Conservation (phyloP, 2,113 vertebrate species). For the Caloenas nicobarica region DNA sequence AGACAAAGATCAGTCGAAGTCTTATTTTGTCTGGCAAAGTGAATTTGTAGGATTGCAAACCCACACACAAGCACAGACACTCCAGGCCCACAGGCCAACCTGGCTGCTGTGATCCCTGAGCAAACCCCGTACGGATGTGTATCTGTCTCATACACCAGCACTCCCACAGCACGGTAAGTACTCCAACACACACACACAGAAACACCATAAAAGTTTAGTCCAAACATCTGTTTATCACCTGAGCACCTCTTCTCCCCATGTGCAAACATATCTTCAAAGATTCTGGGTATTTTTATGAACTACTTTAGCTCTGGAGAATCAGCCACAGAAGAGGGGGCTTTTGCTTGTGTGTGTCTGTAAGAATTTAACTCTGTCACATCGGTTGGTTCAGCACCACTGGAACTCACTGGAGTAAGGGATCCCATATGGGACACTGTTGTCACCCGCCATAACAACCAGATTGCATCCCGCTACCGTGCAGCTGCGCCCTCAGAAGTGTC, state of each 20-base stretch:
- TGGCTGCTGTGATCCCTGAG: background rate
- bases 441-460: background rate
- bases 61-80: fast-evolving
- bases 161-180: background rate
- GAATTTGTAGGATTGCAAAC: background rate
- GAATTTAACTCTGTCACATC: background rate
- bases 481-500: background rate
- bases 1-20: no score
- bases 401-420: background rate
- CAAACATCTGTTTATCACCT: background rate
- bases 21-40: background rate
- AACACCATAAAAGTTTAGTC: background rate
- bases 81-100: background rate
- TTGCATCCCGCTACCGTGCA: background rate
- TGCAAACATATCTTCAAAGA: no score
- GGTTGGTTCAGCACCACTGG: background rate
- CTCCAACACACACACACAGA: background rate
- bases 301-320: background rate
- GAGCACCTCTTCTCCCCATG: no score
- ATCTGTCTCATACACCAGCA: background rate
- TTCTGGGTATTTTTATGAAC: background rate
- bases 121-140: background rate
- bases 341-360: background rate
- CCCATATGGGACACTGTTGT: fast-evolving
- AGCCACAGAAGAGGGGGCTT: background rate